These are phyloP conservation scores for Lamellibrachia luymesi DNA, from an alignment of 1,140 invertebrate genomes.

Conservation along the genomic window DNA sequence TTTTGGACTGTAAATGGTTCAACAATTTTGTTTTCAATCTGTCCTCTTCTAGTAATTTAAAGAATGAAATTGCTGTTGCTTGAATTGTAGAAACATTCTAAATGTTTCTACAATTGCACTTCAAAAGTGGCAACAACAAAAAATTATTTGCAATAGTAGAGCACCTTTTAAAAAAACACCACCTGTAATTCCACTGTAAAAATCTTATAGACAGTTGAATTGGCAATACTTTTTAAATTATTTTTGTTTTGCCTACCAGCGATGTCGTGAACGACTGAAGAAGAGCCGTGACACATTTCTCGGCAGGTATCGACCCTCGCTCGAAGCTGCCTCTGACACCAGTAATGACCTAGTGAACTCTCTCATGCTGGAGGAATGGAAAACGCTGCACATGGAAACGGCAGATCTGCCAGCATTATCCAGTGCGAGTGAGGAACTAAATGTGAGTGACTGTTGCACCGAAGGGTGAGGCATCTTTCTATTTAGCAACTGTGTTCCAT, in stretches of 20 bases:
- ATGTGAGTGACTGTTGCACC: background rate
- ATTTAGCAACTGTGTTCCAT: background rate
- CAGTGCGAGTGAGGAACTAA: background rate
- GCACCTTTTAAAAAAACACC: too few species aligned
- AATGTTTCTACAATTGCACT: too few species aligned
- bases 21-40: too few species aligned
- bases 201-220: too few species aligned
- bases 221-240: too few species aligned
- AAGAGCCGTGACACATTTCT: background rate
- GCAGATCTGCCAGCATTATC: background rate
- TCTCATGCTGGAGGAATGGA: background rate
- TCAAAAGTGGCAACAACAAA: too few species aligned
- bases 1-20: too few species aligned
- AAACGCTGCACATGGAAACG: background rate
- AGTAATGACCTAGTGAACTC: background rate
- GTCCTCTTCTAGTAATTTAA: too few species aligned
- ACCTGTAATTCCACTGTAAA: too few species aligned
- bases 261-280: background rate
- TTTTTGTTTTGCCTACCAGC: background rate
- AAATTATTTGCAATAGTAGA: too few species aligned
- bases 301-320: background rate
- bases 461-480: background rate
- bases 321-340: background rate
- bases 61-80: too few species aligned
- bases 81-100: too few species aligned